Base-by-base conservation (phyloP, 2,888 invertebrate genomes). In the Fragum fragum region DNA sequence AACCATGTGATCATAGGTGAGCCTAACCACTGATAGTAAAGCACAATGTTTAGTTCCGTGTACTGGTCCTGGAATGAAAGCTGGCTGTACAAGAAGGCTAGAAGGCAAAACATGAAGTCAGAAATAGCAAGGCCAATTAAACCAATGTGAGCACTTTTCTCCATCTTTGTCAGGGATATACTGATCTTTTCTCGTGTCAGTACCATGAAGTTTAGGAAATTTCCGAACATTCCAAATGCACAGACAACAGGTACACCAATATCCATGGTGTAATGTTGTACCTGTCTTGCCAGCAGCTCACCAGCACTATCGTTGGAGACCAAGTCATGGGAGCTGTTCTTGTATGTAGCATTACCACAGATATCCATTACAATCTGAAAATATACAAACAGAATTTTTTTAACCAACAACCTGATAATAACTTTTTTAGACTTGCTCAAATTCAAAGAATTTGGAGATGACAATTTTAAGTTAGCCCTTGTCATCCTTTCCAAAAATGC, bases 61-160 rank as follows among this genome's bases (percentile, higher is more conserved):
- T 91, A 91, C 23, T 72, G 39, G 0, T 72, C 59, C 42, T 89
- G 53, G 42, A 81, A 78, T 29, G 89, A 87, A 57, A 92, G 84
- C 68, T 91, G 84, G 16, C 92, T 92, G 71, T 90, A 91, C 26
- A 92, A 86, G 32, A 94, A 88, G 6, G 92, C 92, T 72, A 92
- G 79, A 23, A 93, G 79, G 80, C 94, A 94, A 79, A 93, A 93
- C 83, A 93, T 90, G 42, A 93, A 90, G 78, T 94, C 94, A 1
- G 93, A 93, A 5, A 93, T 87, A 7, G 94, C 93, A 53, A 94
- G 85, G 6, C 92, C 93, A 47, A 93, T 92, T 61, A 94, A 85
- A 21, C 93, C 93, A 57, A 91, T 90, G 80, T 93, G 92, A 55
- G 94, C 93, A 1, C 93, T 92, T 77, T 90, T 89, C 87, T 93